Conservation (phyloP, 2,797 vertebrate species). For the Echiichthys vipera region DNA sequence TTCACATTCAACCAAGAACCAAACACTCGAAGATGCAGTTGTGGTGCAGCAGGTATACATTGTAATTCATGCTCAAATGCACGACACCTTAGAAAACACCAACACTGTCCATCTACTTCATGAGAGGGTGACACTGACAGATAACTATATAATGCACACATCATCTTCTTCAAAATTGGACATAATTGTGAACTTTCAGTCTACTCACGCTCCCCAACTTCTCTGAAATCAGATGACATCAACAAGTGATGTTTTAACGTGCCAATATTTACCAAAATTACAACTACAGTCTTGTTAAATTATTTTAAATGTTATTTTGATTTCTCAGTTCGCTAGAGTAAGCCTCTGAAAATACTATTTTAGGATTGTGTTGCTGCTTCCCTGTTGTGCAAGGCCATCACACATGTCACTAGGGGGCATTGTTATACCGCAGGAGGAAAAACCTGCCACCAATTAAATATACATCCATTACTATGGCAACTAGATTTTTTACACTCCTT, state of each 20-base stretch:
- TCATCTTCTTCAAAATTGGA: background rate
- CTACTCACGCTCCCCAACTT: background rate
- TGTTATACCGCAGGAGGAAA: conserved; percentile 72
- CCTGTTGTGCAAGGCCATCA: conserved; percentile 42
- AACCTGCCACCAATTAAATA: conserved; percentile 42
- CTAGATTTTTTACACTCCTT: conserved; percentile 35
- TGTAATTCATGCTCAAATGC: background rate
- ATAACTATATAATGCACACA: background rate
- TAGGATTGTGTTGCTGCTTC: conserved; percentile 7
- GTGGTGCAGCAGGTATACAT: background rate
- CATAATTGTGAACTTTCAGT: background rate
- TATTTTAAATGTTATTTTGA: background rate
- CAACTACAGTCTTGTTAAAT: background rate
- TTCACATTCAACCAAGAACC: background rate
- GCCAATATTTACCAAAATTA: background rate
- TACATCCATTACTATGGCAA: conserved; percentile 73
- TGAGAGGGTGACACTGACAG: background rate
- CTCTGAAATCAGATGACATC: background rate
- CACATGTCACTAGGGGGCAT: conserved; percentile 82
- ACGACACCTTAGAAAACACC: background rate
- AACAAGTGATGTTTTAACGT: background rate
- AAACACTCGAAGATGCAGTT: background rate
- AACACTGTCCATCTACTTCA: background rate
- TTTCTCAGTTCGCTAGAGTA: background rate
- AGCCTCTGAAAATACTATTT: conserved; percentile 21